Evolutionary conservation across 2,797 vertebrate species (phyloP), one percentile per base, ranked within the genome.

Genomic region (Diplodus puntazzo): DNA sequence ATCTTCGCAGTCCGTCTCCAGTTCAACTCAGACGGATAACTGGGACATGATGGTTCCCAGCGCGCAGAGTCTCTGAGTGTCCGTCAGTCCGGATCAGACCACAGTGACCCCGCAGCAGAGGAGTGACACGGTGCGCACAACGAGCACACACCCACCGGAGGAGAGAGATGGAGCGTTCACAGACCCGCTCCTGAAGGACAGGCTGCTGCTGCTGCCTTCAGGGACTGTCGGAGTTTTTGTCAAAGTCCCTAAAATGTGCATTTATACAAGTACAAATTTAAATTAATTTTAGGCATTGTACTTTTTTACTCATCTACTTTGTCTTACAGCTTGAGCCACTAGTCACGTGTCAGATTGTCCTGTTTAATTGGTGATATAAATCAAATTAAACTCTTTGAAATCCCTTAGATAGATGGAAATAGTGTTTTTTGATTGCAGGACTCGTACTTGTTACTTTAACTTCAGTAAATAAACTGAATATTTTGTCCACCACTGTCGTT

Each of bases 41-140:
- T 53, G 54, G 64, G 62, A 59, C 86, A 87, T 89, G 20, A 87
- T 89, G 18, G 65, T 79, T 11, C 71, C 76, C 82, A 55, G 70
- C 8, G 53, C 48, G 50, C 39, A 54, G 75, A 53, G 42, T 75
- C 59, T 68, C 49, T 23, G 30, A 68, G 74, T 77, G 48, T 69
- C 42, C 62, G 45, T 73, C 17, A 34, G 77, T 71, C 65, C 57
- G 30, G 30, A 34, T 34, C 30, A 11, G 74, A 60, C 27, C 66
- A 34, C 69, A 84, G 73, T 78, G 82, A 67, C 69, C 59, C 46
- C 23, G 17, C 48, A n/a, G 73, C 49, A 21, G 69, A 50, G 73
- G 57, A 60, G 65, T 1, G 50, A 34, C 61, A 49, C 65, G n/a
- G 16, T 9, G 69, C 0, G 63, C 27, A 50, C 62, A 1, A 27